Conservation (phyloP, 2,888 invertebrate species). For the Pollenia angustigena region DNA sequence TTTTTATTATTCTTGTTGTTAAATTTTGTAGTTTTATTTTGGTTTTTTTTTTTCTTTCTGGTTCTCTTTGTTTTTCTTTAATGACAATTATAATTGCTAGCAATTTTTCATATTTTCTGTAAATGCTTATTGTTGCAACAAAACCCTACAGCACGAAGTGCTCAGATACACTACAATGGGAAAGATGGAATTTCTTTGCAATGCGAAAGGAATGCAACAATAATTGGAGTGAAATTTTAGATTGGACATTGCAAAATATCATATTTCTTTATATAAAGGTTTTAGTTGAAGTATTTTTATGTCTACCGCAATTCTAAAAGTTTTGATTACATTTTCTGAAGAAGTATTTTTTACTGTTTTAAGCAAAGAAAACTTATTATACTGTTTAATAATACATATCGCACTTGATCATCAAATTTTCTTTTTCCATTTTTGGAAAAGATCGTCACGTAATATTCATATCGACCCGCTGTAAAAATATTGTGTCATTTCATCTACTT, state of each 20-base stretch:
- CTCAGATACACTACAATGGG: background rate
- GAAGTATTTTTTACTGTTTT: too few species aligned
- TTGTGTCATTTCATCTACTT: too few species aligned
- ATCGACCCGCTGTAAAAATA: too few species aligned
- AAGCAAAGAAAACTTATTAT: too few species aligned
- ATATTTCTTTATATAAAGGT: background rate
- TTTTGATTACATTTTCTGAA: too few species aligned
- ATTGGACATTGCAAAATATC: background rate
- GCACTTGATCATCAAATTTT: too few species aligned
- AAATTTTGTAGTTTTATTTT: conserved; percentile 6
- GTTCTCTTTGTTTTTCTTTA: conserved; percentile 33
- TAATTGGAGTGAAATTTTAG: background rate
- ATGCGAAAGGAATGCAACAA: background rate
- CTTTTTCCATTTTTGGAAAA: too few species aligned
- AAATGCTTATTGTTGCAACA: background rate
- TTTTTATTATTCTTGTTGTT: conserved; percentile 25
- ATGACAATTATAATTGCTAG: conserved; percentile 70
- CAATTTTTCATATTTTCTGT: conserved; percentile 58
- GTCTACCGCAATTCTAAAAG: too few species aligned
- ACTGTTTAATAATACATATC: too few species aligned
- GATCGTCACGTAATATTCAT: too few species aligned
- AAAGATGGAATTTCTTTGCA: background rate
- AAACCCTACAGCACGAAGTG: conserved; percentile 20
- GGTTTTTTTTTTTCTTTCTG: background rate
- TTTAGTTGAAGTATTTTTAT: background rate